phyloP scores from a whole-genome alignment of 2,113 vertebrate species.

The Halichoeres trimaculatus region DNA sequence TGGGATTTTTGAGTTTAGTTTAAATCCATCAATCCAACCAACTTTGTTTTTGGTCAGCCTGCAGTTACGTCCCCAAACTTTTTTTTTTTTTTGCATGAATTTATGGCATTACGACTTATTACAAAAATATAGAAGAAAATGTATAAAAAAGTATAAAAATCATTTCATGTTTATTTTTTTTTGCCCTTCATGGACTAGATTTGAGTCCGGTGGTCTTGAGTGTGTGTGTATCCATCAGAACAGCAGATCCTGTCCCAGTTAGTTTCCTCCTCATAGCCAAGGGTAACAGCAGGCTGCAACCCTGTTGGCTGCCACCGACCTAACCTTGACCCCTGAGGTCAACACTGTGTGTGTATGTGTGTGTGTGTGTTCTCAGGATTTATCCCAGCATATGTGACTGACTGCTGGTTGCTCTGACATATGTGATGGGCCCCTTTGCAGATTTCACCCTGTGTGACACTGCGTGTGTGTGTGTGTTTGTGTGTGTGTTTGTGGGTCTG shows the following conservation, averaged over 20 bases:
- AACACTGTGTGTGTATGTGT: slow-evolving; percentile 42
- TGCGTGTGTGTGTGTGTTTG: slow-evolving; percentile 7
- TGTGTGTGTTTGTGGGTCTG: slow-evolving; percentile 1
- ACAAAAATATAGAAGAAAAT: no score
- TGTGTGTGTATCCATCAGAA: slow-evolving; percentile 2
- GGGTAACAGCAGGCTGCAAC: slow-evolving; percentile 68
- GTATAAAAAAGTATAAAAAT: no score
- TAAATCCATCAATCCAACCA: no score
- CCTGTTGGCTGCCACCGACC: slow-evolving; percentile 64
- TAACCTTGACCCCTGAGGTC: slow-evolving; percentile 77
- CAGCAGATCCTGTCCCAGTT: slow-evolving; percentile 55
- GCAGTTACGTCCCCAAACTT: no score
- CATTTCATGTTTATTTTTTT: no score
- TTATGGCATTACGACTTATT: no score
- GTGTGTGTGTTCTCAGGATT: slow-evolving; percentile 45
- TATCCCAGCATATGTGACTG: slow-evolving; percentile 67
- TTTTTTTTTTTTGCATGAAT: no score
- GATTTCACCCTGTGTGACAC: slow-evolving; percentile 16
- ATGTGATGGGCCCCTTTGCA: slow-evolving; percentile 48
- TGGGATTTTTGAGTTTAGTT: no score
- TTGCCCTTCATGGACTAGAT: no score
- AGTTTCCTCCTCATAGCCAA: slow-evolving; percentile 62
- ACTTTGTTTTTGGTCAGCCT: no score
- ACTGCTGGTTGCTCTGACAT: slow-evolving; percentile 62
- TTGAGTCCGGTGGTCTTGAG: neutral